Conservation (phyloP, 2,113 vertebrate genomes). For the Seriola quinqueradiata region DNA sequence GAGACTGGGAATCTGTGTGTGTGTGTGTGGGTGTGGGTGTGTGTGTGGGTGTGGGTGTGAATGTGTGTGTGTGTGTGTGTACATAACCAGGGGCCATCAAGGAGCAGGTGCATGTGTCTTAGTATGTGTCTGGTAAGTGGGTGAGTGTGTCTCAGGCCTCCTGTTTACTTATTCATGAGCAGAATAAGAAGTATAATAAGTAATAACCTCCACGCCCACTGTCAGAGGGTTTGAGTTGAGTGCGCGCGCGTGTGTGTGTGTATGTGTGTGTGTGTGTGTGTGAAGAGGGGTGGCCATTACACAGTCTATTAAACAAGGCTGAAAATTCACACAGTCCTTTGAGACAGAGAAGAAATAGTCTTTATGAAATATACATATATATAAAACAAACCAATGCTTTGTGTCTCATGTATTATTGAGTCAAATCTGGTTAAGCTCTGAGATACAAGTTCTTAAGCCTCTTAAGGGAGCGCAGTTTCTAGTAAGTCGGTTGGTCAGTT, state of each 20-base stretch:
- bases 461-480: background rate
- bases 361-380: slow-evolving; percentile 57
- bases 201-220: slow-evolving; percentile 56
- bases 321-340: slow-evolving; percentile 33
- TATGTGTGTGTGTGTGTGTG: slow-evolving; percentile 12
- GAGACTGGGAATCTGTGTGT: background rate
- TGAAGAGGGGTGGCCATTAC: slow-evolving; percentile 16
- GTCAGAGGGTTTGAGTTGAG: slow-evolving; percentile 35
- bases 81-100: slow-evolving; percentile 57
- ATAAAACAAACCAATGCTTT: slow-evolving; percentile 42
- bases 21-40: slow-evolving; percentile 24
- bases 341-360: slow-evolving; percentile 16
- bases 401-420: slow-evolving; percentile 57
- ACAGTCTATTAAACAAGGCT: slow-evolving; percentile 49
- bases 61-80: slow-evolving; percentile 17
- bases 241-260: background rate
- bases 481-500: background rate
- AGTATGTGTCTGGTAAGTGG: slow-evolving; percentile 56
- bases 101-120: slow-evolving; percentile 71
- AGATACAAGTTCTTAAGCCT: background rate
- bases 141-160: slow-evolving; percentile 58
- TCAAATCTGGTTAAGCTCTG: slow-evolving; percentile 4
- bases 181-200: slow-evolving; percentile 66
- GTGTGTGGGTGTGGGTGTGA: slow-evolving; percentile 24
- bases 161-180: slow-evolving; percentile 79